Percentiles rank a stretch among this genome's conserved stretches.
phyloP scores from a whole-genome alignment of 2,113 vertebrate genomes.

The Sylvietta virens region DNA sequence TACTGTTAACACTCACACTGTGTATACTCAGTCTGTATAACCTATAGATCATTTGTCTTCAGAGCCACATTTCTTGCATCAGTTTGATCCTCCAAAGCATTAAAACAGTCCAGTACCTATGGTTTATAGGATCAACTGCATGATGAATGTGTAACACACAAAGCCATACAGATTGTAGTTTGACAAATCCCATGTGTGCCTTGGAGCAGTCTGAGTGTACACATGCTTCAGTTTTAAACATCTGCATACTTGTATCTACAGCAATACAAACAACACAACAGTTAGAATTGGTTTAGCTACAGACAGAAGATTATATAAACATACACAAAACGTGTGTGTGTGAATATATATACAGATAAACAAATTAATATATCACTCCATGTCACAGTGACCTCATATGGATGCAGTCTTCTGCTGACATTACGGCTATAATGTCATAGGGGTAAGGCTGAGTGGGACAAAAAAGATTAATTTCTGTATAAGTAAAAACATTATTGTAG shows the following conservation, averaged over 20 bases:
- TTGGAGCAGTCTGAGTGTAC: background rate
- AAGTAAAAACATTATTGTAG: background rate
- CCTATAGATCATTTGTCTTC: background rate
- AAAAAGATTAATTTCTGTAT: background rate
- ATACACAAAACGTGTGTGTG: accelerated
- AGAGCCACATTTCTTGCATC: background rate
- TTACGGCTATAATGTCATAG: background rate
- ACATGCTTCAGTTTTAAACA: background rate
- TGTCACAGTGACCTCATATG: background rate
- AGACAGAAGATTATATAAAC: background rate
- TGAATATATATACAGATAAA: background rate
- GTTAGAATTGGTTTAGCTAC: background rate
- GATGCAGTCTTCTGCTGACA: background rate
- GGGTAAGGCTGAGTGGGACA: background rate
- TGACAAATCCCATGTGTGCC: background rate
- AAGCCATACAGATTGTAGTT: background rate
- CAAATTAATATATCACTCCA: background rate
- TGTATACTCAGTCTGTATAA: background rate
- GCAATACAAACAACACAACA: background rate
- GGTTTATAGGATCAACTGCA: background rate
- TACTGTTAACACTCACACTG: background rate
- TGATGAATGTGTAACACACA: background rate
- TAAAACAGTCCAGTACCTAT: background rate
- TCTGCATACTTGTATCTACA: background rate
- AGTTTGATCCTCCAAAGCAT: background rate